Conservation (phyloP, 2,797 vertebrate genomes). For the Aythya fuligula region DNA sequence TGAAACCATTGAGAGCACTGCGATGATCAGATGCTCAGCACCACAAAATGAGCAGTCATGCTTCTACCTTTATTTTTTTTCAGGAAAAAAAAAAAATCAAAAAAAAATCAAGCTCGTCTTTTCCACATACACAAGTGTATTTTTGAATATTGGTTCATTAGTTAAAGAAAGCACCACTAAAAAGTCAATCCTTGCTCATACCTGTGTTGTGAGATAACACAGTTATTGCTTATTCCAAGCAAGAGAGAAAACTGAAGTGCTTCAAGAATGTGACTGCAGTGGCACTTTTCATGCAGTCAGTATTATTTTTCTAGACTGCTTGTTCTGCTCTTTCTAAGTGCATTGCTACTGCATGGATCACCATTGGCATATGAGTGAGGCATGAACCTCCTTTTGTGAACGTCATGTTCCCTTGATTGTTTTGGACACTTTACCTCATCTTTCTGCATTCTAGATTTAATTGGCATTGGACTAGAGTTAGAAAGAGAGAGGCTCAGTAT, state of each 20-base stretch:
- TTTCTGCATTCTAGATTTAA: constrained; percentile 17
- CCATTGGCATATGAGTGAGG: neutral
- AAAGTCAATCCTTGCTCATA: neutral
- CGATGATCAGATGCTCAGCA: neutral
- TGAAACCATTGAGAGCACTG: neutral
- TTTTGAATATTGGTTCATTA: too few species aligned
- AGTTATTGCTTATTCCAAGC: neutral
- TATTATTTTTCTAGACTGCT: neutral
- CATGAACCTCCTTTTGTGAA: neutral
- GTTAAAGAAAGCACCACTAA: neutral
- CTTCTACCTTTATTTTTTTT: neutral
- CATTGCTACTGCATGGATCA: neutral
- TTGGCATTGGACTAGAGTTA: neutral
- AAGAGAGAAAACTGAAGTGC: neutral
- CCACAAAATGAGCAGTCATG: neutral
- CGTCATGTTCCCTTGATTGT: neutral
- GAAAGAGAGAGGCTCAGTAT: neutral
- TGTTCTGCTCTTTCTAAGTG: neutral
- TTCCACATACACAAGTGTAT: too few species aligned
- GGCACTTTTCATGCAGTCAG: neutral
- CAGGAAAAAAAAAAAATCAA: neutral
- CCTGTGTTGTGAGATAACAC: neutral
- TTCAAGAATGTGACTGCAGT: neutral
- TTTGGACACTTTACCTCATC: neutral
- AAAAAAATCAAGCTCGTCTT: too few species aligned